These are phyloP conservation scores for Cheracebus regulus DNA, from an alignment of 2,797 vertebrate genomes.

Conservation along the genomic window DNA sequence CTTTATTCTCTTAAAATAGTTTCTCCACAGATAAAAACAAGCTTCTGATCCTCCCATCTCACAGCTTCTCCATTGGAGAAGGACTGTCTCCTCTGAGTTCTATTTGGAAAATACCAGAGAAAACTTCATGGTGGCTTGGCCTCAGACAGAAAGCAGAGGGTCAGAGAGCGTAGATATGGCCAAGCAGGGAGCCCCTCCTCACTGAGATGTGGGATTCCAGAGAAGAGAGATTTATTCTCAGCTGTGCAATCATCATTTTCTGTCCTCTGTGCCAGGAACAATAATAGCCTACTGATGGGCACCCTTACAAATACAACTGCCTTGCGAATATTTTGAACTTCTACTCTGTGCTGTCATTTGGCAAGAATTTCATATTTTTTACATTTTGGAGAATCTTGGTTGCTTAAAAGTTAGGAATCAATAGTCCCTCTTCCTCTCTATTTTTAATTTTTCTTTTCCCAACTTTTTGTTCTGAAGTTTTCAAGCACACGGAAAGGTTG, in stretches of 20 bases:
- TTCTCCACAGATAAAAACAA: neutral
- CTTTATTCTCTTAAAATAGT: constrained; percentile 28
- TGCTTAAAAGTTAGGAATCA: neutral
- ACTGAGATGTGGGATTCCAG: neutral
- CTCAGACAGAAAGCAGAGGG: neutral
- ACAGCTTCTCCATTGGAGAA: neutral
- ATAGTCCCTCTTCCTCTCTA: neutral
- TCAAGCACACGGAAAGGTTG: neutral
- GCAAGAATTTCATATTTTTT: neutral
- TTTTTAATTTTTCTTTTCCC: neutral
- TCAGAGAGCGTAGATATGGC: neutral
- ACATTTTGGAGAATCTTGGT: neutral
- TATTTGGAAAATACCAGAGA: neutral
- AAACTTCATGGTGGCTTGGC: neutral
- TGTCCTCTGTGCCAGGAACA: neutral
- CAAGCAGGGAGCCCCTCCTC: neutral
- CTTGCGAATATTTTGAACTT: neutral
- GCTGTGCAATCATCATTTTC: neutral
- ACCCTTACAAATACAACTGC: neutral
- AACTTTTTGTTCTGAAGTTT: neutral
- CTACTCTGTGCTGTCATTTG: neutral
- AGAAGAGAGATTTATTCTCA: neutral
- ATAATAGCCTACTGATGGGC: neutral
- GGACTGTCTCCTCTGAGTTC: neutral
- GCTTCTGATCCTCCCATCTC: neutral